phyloP scores from a whole-genome alignment of 2,888 invertebrate species.

The Torymus aiolomorphi region DNA sequence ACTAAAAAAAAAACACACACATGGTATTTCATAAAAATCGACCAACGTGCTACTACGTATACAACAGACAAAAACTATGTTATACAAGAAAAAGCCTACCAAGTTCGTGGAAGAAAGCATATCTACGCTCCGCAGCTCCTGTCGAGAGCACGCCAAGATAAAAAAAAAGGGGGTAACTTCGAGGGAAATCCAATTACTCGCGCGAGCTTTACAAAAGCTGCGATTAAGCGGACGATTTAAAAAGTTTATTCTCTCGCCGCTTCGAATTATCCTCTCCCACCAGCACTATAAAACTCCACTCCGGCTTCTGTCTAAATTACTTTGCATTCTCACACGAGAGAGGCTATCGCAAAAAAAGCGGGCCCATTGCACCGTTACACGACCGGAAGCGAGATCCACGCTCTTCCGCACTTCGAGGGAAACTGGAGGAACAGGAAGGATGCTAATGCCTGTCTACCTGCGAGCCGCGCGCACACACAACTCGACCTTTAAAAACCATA shows the following conservation, averaged over 20 bases:
- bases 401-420: too few species aligned
- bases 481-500: neutral
- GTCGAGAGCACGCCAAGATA: constrained; percentile 11
- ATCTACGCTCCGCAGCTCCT: constrained; percentile 2
- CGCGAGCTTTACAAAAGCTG: neutral
- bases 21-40: too few species aligned
- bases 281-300: too few species aligned
- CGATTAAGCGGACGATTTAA: neutral
- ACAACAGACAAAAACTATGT: neutral
- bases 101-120: constrained; percentile 11
- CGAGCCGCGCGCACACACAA: neutral
- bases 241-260: neutral
- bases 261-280: neutral
- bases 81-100: neutral
- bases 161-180: neutral
- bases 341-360: too few species aligned
- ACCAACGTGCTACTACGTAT: too few species aligned
- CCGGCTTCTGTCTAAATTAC: too few species aligned
- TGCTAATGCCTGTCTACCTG: too few species aligned
- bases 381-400: too few species aligned
- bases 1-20: too few species aligned
- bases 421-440: neutral
- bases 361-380: neutral
- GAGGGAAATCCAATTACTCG: constrained; percentile 15
- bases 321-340: too few species aligned